Conservation (phyloP, 2,113 vertebrate species). For the Hiodon alosoides region DNA sequence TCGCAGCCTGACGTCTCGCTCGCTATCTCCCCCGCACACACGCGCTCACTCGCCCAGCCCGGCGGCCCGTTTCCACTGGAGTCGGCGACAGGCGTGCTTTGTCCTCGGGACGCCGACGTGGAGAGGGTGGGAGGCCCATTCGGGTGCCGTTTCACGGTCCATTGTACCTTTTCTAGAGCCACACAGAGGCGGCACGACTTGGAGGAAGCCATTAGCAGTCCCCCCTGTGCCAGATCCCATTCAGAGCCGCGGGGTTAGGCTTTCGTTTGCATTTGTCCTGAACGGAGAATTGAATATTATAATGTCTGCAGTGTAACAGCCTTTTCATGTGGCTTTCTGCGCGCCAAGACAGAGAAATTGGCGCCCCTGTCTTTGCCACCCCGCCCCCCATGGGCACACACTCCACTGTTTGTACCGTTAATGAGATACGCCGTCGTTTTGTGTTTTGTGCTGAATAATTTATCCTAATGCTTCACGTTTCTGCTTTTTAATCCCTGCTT, state of each 20-base stretch:
- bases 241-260: neutral
- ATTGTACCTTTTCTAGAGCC: neutral
- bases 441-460: conserved; percentile 17
- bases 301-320: neutral
- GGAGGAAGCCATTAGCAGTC: neutral
- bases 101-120: no score
- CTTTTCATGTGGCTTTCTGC: no score
- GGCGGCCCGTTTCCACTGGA: no score
- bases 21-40: no score
- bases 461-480: conserved; percentile 13
- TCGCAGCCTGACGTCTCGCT: no score
- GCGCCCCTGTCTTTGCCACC: neutral
- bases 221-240: neutral
- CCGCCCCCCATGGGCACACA: conserved; percentile 49
- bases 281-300: neutral
- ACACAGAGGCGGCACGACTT: neutral
- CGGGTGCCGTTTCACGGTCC: no score
- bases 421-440: conserved; percentile 29
- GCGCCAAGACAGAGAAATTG: neutral
- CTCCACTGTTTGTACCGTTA: conserved; percentile 57
- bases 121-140: no score
- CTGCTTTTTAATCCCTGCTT: neutral
- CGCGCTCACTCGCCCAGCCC: neutral
- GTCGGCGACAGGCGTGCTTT: no score
- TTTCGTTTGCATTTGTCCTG: neutral